phyloP scores from a whole-genome alignment of 2,888 invertebrate genomes.

The Drosophila niveifrons region DNA sequence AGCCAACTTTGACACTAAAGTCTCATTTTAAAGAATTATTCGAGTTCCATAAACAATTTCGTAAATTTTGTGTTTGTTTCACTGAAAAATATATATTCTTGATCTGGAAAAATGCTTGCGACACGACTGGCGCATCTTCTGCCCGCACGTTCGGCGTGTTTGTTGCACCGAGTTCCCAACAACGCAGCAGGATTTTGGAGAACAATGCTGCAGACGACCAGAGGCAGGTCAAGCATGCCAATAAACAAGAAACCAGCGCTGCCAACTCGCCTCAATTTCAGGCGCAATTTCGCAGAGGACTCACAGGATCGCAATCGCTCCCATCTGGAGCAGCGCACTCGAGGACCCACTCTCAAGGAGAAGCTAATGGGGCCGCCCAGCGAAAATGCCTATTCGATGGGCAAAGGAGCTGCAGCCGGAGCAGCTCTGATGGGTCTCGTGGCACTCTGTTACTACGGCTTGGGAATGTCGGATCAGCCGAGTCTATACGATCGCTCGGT shows the following conservation, averaged over 20 bases:
- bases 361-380: constrained; percentile 91
- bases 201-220: constrained; percentile 24
- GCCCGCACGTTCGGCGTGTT: constrained; percentile 35
- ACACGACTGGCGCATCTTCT: constrained; percentile 52
- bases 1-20: neutral
- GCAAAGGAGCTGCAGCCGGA: constrained; percentile 95
- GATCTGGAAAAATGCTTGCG: constrained; percentile 52
- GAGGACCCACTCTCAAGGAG: constrained; percentile 87
- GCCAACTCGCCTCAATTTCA: constrained; percentile 8
- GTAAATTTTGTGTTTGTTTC: constrained; percentile 10
- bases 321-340: constrained; percentile 86
- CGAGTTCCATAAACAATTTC: neutral
- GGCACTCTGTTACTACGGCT: constrained; percentile 97
- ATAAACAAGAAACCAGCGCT: constrained; percentile 12
- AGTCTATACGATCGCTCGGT: constrained; percentile 94
- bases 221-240: neutral
- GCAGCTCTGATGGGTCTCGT: constrained; percentile 95
- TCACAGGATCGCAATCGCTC: constrained; percentile 47
- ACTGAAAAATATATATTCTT: neutral
- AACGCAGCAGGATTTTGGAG: constrained; percentile 35
- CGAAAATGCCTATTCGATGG: constrained; percentile 93
- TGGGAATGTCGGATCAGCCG: constrained; percentile 91
- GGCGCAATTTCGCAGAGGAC: constrained; percentile 45
- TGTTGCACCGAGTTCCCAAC: constrained; percentile 22
- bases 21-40: neutral